Conservation (phyloP, 2,888 invertebrate species). For the Clunio marinus region DNA sequence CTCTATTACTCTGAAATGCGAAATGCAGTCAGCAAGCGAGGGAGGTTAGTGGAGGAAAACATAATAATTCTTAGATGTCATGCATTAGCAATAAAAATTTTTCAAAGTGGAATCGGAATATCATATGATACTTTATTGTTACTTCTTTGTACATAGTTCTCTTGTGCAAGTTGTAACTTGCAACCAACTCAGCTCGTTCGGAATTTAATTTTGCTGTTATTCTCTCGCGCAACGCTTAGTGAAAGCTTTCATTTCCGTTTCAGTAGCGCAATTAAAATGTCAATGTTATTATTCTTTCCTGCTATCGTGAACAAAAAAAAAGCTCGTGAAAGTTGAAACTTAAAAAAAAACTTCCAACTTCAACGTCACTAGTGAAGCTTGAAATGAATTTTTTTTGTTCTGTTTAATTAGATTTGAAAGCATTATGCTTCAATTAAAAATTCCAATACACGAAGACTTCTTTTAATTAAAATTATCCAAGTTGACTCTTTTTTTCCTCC, state of each 20-base stretch:
- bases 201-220: not conserved
- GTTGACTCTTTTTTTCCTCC: too few relatives aligned
- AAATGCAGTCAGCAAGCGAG: constrained; percentile 10
- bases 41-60: constrained; percentile 4
- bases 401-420: constrained; percentile 18
- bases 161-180: not conserved
- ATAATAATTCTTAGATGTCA: constrained; percentile 35
- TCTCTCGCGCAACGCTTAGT: not conserved
- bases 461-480: not conserved
- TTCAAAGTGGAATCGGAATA: constrained; percentile 27
- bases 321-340: not conserved
- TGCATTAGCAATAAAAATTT: constrained; percentile 35
- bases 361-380: not conserved
- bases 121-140: constrained; percentile 39
- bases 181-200: not conserved
- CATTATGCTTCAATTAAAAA: not conserved
- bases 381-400: constrained; percentile 8
- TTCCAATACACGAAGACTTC: not conserved
- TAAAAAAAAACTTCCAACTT: too few relatives aligned
- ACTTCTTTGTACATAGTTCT: constrained; percentile 1
- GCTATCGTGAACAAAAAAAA: not conserved
- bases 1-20: constrained; percentile 27
- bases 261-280: not conserved
- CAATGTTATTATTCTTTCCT: too few relatives aligned
- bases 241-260: not conserved